Base-by-base conservation (phyloP, 2,888 invertebrate species). In the Stenolophus ochropezus region DNA sequence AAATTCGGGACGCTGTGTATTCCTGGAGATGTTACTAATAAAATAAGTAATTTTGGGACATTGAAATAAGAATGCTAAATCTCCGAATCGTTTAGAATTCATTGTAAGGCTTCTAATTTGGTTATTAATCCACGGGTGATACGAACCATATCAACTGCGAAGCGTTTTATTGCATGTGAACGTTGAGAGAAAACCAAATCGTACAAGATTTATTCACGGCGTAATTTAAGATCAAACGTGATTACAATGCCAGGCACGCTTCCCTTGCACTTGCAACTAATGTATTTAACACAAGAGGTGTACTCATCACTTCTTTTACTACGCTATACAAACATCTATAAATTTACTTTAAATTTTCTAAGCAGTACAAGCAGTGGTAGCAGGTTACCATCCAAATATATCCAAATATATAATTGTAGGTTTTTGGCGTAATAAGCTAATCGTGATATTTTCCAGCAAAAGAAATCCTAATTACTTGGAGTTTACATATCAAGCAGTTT, bases 191-290 rank as follows among this genome's bases (percentile, higher is more conserved):
- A 78, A 78, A 42, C 78, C 58, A 78, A 78, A 25, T 78, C 23
- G 78, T 78, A 23, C n/a, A 14, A 78, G 78, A 78, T 78, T 78
- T 78, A 65, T 78, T 78, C 47, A n/a, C 49, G 78, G 25, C 47
- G 78, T 78, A 78, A 78, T 78, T 61, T 78, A 78, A 78, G 78
- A 65, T 78, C 78, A 49, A 5, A 47, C 25, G 78, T 47, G 78
- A 78, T 78, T 78, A 78, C 65, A 78, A 78, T 65, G 65, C 61
- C 16, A 25, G 42, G 25, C 65, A 61, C 58, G 47, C 65, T 33
- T 33, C 18, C 33, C 14, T 33, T 69, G 65, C 65, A 69, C 27
- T 27, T 69, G 65, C 65, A 69, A 33, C 25, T 23, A 23, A 25
- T 61, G 25, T n/a, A n/a, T 23, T 21, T 23, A 23, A 23, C 61